Evolutionary conservation across 2,888 invertebrate species (phyloP).

Genomic region (Patella pellucida): DNA sequence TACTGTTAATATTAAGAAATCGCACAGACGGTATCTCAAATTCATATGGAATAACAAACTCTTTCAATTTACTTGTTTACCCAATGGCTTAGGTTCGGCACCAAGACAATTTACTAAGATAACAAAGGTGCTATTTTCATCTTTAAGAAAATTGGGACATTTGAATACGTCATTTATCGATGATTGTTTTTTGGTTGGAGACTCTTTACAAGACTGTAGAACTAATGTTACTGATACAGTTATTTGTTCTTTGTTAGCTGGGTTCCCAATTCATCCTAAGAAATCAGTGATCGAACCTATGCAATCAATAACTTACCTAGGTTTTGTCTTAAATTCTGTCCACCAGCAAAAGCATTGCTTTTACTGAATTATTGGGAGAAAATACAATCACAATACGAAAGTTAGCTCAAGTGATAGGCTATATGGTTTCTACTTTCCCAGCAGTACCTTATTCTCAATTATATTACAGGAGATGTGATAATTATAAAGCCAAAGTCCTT

Average conservation of each 20-base stretch:
- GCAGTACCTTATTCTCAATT: not conserved
- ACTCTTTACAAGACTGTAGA: constrained; percentile 24
- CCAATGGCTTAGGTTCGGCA: constrained; percentile 5
- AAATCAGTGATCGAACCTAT: constrained; percentile 13
- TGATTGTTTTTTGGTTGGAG: constrained; percentile 26
- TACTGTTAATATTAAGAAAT: constrained; percentile 1
- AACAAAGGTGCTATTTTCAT: constrained; percentile 16
- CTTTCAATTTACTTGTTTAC: constrained; percentile 14
- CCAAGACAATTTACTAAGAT: constrained; percentile 4
- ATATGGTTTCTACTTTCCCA: too few species aligned
- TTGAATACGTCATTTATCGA: constrained; percentile 4
- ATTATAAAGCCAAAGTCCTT: not conserved
- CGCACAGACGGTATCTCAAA: not conserved
- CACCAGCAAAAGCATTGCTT: too few species aligned
- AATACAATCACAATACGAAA: too few species aligned
- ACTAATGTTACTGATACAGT: not conserved
- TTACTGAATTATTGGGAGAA: too few species aligned
- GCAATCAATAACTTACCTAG: constrained; percentile 14
- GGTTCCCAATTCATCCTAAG: constrained; percentile 9
- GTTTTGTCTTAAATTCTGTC: not conserved
- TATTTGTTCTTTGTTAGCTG: not conserved
- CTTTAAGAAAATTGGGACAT: constrained; percentile 17
- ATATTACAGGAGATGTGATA: constrained; percentile 1
- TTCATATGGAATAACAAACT: constrained; percentile 2
- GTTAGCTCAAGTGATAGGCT: too few species aligned